phyloP scores from a whole-genome alignment of 2,113 vertebrate species.

The Nesoenas mayeri region DNA sequence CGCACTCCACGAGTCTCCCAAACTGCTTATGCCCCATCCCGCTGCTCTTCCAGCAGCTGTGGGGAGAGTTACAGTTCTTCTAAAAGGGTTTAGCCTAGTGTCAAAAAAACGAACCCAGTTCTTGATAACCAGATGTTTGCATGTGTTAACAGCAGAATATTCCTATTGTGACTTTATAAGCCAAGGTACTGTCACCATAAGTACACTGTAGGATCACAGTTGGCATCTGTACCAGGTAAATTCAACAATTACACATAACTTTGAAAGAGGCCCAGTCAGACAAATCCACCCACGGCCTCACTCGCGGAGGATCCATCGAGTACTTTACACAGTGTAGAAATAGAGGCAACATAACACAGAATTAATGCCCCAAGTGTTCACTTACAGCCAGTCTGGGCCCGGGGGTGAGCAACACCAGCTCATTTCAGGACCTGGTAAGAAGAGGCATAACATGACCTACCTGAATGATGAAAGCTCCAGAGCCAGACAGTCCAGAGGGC shows the following conservation, averaged over 20 bases:
- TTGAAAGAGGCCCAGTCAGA: not conserved
- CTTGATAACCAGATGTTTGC: not conserved
- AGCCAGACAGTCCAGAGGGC: not conserved
- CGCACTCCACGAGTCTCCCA: rapidly evolving
- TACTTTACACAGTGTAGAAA: not conserved
- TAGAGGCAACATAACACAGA: not conserved
- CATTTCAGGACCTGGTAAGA: not conserved
- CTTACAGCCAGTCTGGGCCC: not conserved
- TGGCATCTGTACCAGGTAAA: not conserved
- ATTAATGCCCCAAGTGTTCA: not conserved
- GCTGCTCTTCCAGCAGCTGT: not conserved
- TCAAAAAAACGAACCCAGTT: not conserved
- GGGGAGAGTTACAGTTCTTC: not conserved
- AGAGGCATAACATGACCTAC: not conserved
- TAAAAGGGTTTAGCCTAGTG: not conserved
- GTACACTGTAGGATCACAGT: not conserved
- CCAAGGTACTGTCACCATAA: rapidly evolving
- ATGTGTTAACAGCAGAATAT: not conserved
- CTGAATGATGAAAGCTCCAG: not conserved
- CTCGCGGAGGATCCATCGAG: not conserved
- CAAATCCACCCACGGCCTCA: not conserved
- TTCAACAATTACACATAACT: not conserved
- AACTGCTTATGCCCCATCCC: not conserved
- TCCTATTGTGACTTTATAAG: not conserved
- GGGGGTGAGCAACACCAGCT: not conserved